Percentiles rank a stretch among this genome's conserved stretches.
Conservation (phyloP, 2,888 invertebrate species). For the Falcaria lacertinaria region DNA sequence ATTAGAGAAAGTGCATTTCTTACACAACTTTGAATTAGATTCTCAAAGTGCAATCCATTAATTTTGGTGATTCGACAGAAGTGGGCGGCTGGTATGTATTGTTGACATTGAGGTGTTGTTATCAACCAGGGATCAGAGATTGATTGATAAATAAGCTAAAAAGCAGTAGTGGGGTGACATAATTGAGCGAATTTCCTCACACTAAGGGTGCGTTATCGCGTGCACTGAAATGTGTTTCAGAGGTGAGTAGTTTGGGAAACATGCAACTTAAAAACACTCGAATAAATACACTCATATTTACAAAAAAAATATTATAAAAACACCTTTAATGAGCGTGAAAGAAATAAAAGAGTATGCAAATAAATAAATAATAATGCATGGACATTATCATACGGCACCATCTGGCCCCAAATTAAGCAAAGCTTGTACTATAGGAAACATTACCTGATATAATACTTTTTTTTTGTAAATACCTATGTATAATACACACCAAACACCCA, state of each 20-base stretch:
- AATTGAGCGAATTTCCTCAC: conserved; percentile 75
- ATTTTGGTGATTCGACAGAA: conserved; percentile 43
- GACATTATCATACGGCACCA: no score
- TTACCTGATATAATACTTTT: no score
- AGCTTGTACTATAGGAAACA: no score
- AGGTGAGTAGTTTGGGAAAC: conserved; percentile 9
- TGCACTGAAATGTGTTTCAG: conserved; percentile 44
- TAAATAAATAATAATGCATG: no score
- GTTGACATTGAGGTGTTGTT: conserved; percentile 53
- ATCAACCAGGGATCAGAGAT: conserved; percentile 67
- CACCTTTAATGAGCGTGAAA: no score
- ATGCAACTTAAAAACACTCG: background rate
- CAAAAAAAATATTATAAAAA: no score
- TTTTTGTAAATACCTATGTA: no score
- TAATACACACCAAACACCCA: no score
- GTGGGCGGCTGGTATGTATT: conserved; percentile 23
- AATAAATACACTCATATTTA: no score
- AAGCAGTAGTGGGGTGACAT: conserved; percentile 63
- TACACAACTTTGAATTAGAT: conserved; percentile 6
- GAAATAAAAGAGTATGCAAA: no score
- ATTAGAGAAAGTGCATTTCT: background rate
- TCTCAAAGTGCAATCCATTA: conserved; percentile 41
- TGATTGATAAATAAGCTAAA: conserved; percentile 76
- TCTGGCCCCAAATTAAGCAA: no score
- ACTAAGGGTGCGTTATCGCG: conserved; percentile 52